A percentile compares a stretch with the other conserved stretches of the same genome.
These are phyloP conservation scores for Pseudomyrmex sp. DNA, from an alignment of 1,140 invertebrate genomes.

Conservation along the genomic window DNA sequence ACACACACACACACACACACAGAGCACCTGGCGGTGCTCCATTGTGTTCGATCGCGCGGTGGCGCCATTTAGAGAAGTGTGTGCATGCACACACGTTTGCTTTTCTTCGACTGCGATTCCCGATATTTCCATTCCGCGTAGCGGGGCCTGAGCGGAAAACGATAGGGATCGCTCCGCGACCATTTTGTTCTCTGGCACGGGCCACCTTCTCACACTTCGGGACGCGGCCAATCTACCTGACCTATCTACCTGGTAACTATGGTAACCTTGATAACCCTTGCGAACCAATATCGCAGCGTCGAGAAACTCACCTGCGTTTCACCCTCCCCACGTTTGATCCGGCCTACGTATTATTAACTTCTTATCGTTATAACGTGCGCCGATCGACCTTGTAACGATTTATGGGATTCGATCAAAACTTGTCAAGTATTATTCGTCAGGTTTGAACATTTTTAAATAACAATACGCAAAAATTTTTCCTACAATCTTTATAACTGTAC, in stretches of 20 bases:
- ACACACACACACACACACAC: not conserved
- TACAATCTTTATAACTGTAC: not conserved
- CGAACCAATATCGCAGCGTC: slow-evolving; percentile 28
- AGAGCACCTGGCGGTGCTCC: slow-evolving; percentile 51
- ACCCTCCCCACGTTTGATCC: not conserved
- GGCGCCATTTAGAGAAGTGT: slow-evolving; percentile 36
- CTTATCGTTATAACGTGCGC: slow-evolving; percentile 14
- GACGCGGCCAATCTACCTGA: slow-evolving; percentile 56
- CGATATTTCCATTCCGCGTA: slow-evolving; percentile 60
- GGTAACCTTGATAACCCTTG: slow-evolving; percentile 70
- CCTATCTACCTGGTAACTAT: slow-evolving; percentile 65
- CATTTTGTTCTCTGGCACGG: slow-evolving; percentile 66
- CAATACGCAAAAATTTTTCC: not conserved
- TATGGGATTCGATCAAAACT: not conserved
- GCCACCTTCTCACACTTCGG: slow-evolving; percentile 65
- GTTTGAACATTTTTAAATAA: no score
- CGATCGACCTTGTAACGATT: slow-evolving; percentile 24
- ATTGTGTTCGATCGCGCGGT: slow-evolving; percentile 41
- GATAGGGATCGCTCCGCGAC: slow-evolving; percentile 68
- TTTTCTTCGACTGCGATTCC: slow-evolving; percentile 61
- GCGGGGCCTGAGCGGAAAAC: slow-evolving; percentile 68
- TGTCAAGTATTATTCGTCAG: not conserved
- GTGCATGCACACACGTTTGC: slow-evolving; percentile 59
- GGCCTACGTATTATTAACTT: slow-evolving; percentile 12
- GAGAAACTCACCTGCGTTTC: slow-evolving; percentile 7